phyloP scores from a whole-genome alignment of 2,113 vertebrate species.

The Platichthys stellatus region DNA sequence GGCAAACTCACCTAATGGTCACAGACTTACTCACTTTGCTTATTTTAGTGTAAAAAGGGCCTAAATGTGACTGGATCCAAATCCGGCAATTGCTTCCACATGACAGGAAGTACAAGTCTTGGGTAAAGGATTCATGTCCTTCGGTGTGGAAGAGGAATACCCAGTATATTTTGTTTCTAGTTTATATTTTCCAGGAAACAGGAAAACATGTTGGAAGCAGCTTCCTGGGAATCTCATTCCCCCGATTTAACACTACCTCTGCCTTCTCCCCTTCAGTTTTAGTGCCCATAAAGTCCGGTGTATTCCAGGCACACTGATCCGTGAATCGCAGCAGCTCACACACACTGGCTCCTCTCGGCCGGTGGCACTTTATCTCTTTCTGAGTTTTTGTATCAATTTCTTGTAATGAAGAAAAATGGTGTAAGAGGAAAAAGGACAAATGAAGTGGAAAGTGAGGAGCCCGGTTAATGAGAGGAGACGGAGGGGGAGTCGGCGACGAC shows the following conservation, averaged over 20 bases:
- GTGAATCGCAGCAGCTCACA: constrained; percentile 1
- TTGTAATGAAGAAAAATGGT: constrained; percentile 29
- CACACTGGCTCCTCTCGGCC: not conserved
- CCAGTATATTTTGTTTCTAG: not conserved
- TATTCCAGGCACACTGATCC: constrained; percentile 19
- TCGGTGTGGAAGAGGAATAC: too few relatives aligned
- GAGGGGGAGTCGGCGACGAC: constrained; percentile 21
- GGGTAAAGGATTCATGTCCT: too few relatives aligned
- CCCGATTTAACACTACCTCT: not conserved
- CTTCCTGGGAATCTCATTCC: not conserved
- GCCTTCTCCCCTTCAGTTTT: constrained; percentile 6
- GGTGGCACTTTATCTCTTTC: constrained; percentile 13
- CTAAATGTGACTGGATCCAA: too few relatives aligned
- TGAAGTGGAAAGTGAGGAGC: constrained; percentile 35
- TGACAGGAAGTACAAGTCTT: too few relatives aligned
- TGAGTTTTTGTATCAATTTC: constrained; percentile 23
- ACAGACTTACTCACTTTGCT: too few relatives aligned
- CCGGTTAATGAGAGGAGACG: constrained; percentile 16
- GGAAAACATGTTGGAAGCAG: not conserved
- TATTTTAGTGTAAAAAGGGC: too few relatives aligned
- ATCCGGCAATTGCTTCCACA: too few relatives aligned
- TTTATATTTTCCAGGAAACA: not conserved
- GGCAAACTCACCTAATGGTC: too few relatives aligned
- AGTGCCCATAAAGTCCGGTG: not conserved
- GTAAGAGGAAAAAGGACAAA: constrained; percentile 21